phyloP scores from a whole-genome alignment of 92 coral and sea anemone species.

The Porites lobata region DNA sequence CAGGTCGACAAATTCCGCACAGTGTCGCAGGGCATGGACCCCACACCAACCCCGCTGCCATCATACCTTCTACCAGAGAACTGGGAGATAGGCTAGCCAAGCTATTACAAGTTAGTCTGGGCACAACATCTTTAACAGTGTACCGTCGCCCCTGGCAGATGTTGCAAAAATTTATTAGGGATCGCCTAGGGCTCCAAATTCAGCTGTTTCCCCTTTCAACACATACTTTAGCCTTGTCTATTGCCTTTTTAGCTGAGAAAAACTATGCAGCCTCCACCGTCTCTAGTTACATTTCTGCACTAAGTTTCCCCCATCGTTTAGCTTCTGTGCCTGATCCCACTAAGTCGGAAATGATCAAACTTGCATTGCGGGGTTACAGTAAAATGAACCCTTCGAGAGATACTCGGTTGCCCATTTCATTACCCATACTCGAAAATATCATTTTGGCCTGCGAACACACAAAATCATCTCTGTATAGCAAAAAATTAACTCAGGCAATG shows the following conservation, averaged over 20 bases:
- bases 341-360: background rate
- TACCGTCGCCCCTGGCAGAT: too few relatives aligned
- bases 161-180: too few relatives aligned
- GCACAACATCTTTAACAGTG: too few relatives aligned
- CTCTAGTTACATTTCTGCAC: background rate
- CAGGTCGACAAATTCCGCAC: constrained; percentile 47
- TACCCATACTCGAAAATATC: background rate
- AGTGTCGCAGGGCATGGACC: constrained; percentile 27
- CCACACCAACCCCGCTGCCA: background rate
- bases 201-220: background rate
- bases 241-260: constrained; percentile 10
- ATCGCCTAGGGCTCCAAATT: too few relatives aligned
- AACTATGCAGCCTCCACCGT: background rate
- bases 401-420: background rate
- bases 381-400: background rate
- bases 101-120: background rate
- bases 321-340: too few relatives aligned
- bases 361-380: background rate
- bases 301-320: too few relatives aligned
- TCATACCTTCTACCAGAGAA: too few relatives aligned
- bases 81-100: background rate
- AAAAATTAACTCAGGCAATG: constrained; percentile 1
- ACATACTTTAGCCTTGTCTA: constrained; percentile 20
- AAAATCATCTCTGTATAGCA: background rate
- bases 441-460: background rate